Conservation (phyloP, 2,888 invertebrate species). For the Monopis laevigella region DNA sequence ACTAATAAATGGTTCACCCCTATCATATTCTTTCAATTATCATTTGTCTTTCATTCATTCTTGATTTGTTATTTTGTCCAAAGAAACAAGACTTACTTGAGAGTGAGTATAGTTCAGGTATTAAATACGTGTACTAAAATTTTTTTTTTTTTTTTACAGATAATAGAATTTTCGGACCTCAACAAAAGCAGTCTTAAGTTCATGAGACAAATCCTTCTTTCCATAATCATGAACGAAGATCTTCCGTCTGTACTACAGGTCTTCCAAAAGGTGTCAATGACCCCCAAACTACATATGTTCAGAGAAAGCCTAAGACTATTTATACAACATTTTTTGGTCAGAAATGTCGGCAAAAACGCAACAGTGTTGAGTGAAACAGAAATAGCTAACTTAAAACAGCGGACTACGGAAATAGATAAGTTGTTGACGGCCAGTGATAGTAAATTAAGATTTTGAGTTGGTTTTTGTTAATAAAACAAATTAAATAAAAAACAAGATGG, state of each 20-base stretch:
- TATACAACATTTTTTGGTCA: slow-evolving; percentile 85
- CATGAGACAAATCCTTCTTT: slow-evolving; percentile 79
- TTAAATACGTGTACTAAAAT: not conserved
- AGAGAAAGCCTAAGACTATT: slow-evolving; percentile 86
- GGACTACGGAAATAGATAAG: slow-evolving; percentile 73
- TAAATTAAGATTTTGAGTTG: slow-evolving; percentile 39
- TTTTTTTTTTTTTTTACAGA: slow-evolving; percentile 50
- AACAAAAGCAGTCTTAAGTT: slow-evolving; percentile 82
- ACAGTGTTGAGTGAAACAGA: slow-evolving; percentile 37
- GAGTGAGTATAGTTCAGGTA: too few relatives aligned
- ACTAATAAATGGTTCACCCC: too few relatives aligned
- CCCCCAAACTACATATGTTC: slow-evolving; percentile 80
- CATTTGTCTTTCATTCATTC: too few relatives aligned
- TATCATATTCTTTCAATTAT: too few relatives aligned
- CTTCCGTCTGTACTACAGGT: slow-evolving; percentile 68
- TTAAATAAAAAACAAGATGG: too few relatives aligned
- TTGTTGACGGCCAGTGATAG: slow-evolving; percentile 65
- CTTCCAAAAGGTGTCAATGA: slow-evolving; percentile 77
- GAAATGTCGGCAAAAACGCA: slow-evolving; percentile 63
- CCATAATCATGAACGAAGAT: slow-evolving; percentile 75
- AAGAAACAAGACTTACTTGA: too few relatives aligned
- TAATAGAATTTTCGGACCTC: slow-evolving; percentile 87
- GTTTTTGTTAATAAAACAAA: not conserved
- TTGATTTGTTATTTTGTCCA: too few relatives aligned
- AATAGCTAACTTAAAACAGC: slow-evolving; percentile 45